Base-by-base conservation (phyloP, 1,140 invertebrate species). In the Drosophila virilis region DNA sequence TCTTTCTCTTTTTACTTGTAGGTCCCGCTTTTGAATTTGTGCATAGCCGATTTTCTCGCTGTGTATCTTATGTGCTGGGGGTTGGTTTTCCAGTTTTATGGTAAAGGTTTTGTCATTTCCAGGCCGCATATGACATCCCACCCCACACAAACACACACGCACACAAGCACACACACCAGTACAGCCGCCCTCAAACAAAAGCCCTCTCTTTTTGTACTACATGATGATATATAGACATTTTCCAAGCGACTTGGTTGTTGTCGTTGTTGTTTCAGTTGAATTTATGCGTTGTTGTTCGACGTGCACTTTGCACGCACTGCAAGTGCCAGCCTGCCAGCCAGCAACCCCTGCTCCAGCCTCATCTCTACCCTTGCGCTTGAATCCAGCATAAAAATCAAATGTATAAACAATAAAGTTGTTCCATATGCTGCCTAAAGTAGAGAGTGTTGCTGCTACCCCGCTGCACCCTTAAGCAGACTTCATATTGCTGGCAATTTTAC, bases 161-260 rank as follows among this genome's bases (percentile, higher is more conserved):
- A 13, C 33, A 32, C 33, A 10, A 37, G 15, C n/a, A 12, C 40
- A 28, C 33, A n/a, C 32, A 35, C 8, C 8, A 38, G 3, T 0
- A 4, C 22, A 5, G 22, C 22, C 33, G 42, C 68, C 59, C n/a
- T 15, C 15, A 4, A 28, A 38, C 61, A 35, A 15, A 48, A 43
- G 33, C 45, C 65, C 51, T 54, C 59, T n/a, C 33, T 37, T 33
- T 40, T 57, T 45, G 51, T 57, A 52, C 57, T 58, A 43, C 65
- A 77, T 89, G 80, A 77, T 89, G 80, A 89, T 89, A 80, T 84
- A 89, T 89, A 89, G 84, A 88, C 84, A 74, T 88, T 89, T 61
- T 88, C 80, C 79, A 77, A 80, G 48, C 80, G 61, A 84, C 80
- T 71, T 76, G 28, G 58, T 55, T 69, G 64, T 68, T 60, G 35